phyloP scores from a whole-genome alignment of 2,113 vertebrate genomes.

The Pandion haliaetus region DNA sequence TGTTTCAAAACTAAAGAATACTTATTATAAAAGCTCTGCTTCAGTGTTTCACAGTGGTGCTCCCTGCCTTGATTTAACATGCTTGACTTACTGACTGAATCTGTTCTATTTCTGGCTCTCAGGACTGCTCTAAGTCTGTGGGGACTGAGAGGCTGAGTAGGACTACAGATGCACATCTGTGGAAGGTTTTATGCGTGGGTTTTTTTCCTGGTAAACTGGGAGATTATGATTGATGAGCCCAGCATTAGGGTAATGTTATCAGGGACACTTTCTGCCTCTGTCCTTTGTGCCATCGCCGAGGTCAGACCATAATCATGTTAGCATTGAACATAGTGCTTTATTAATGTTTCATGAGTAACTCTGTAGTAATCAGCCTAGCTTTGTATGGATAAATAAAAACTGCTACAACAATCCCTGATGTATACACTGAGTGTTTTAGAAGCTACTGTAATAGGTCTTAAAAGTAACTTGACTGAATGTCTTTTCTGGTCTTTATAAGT shows the following conservation, averaged over 20 bases:
- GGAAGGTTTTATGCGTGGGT: constrained; percentile 51
- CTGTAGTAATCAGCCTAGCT: constrained; percentile 64
- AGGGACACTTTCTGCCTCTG: constrained; percentile 79
- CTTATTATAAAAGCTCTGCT: constrained; percentile 39
- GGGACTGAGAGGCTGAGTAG: constrained; percentile 61
- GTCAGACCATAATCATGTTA: constrained; percentile 86
- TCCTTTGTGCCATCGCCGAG: constrained; percentile 80
- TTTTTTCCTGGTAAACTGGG: constrained; percentile 67
- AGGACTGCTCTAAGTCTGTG: constrained; percentile 41
- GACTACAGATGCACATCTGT: constrained; percentile 72
- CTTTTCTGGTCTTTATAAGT: constrained; percentile 16
- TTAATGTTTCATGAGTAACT: constrained; percentile 86
- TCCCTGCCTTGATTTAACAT: constrained; percentile 64
- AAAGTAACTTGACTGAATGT: background rate
- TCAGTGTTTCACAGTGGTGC: constrained; percentile 36
- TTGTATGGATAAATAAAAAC: constrained; percentile 66
- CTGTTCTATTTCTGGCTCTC: constrained; percentile 71
- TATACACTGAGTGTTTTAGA: constrained; percentile 16
- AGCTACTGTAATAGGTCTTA: constrained; percentile 27
- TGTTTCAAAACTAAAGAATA: constrained; percentile 55
- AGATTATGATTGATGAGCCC: constrained; percentile 89
- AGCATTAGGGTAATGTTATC: constrained; percentile 86
- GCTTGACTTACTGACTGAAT: constrained; percentile 64
- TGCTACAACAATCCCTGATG: constrained; percentile 25
- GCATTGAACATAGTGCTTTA: constrained; percentile 82